Evolutionary conservation across 2,888 invertebrate species (phyloP).

Genomic region (Atethmia centrago): DNA sequence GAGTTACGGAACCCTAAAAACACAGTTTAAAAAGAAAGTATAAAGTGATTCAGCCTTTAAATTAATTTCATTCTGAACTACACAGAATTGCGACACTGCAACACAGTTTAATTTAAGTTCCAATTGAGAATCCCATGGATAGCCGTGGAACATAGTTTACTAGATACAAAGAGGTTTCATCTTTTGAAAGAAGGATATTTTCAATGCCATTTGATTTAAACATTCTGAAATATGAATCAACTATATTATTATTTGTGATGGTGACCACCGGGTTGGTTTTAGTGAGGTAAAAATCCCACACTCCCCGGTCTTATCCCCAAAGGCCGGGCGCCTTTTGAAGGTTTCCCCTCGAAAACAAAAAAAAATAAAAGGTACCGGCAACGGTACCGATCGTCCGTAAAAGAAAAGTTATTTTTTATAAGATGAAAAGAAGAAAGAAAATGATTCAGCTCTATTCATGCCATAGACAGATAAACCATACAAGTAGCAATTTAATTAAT

Average conservation of each 20-base stretch:
- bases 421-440: background rate
- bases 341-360: no score
- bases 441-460: background rate
- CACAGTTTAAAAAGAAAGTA: background rate
- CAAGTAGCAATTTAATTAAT: constrained; percentile 6
- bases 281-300: no score
- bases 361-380: no score
- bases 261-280: no score
- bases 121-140: background rate
- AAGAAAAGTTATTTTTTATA: background rate
- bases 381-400: background rate
- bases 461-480: background rate
- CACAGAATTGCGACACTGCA: no score
- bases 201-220: background rate
- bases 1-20: no score
- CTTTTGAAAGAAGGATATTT: background rate
- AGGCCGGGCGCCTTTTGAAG: no score
- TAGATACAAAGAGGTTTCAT: background rate
- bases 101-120: background rate
- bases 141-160: background rate
- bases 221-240: background rate
- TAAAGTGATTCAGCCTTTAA: no score
- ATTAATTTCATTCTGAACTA: no score
- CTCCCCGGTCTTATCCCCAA: no score
- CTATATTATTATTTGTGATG: no score